Base-by-base conservation (phyloP, 2,113 vertebrate genomes). In the Podarcis cretensis region DNA sequence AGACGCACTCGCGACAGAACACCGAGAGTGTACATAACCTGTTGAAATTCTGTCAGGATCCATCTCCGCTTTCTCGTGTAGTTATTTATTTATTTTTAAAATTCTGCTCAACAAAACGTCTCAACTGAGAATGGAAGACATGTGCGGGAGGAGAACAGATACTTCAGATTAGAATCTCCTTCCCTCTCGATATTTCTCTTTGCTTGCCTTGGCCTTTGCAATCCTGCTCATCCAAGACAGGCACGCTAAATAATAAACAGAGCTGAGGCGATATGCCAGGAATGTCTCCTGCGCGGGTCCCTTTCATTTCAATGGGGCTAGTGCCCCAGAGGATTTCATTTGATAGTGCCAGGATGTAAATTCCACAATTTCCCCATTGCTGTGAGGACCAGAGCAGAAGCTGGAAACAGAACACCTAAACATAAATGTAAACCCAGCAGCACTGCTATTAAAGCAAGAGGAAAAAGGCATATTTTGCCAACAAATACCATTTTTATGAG, bases 1-100 rank as follows among this genome's bases (percentile, higher is more conserved):
- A 96, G 95, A 96, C 95, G 93, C 88, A 92, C 94, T 93, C 90
- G 87, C 92, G 85, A 81, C 95, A 95, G 91, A 90, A 87, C 89
- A 92, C 89, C 86, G 96, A 93, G 94, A 96, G 95, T 90, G 94
- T 92, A 95, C 90, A 90, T 94, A 96, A 97, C 96, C 96, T 97
- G 95, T 95, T 96, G 95, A 96, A 97, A 94, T 94, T 96, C 93
- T 96, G 96, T 95, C 95, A 97, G 93, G 94, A 93, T 96, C 93
- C 94, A 92, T 96, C 94, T 97, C 96, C 30, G 0, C 89, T 95
- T 95, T 96, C 93, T 91, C 89, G 82, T 10, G 48, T 10, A 54
- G 48, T 54, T 54, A 54, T 54, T 54, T 54, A 54, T 63, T 63
- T 63, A 63, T 96, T 92, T 40, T 95, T 96, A 86, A 32, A 96